Evolutionary conservation across 2,113 vertebrate genomes (phyloP).

Genomic region (Engystomops pustulosus): DNA sequence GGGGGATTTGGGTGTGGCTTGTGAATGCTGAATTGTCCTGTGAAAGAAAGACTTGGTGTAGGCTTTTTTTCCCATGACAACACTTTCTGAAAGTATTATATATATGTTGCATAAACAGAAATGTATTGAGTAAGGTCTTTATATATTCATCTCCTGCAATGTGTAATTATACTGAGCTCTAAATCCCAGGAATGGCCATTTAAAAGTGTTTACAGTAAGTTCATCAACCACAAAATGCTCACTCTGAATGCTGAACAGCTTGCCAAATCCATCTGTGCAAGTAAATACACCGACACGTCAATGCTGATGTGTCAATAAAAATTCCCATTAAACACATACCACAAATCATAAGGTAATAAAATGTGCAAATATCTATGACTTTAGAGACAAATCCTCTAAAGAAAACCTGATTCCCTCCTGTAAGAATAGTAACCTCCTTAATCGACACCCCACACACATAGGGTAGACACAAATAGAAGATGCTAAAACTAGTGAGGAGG

Average conservation of each 20-base stretch:
- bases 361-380: slow-evolving; percentile 10
- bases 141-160: neutral
- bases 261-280: neutral
- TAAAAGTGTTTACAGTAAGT: neutral
- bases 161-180: neutral
- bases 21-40: too few species aligned
- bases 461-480: neutral
- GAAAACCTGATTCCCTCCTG: neutral
- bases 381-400: neutral
- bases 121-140: neutral
- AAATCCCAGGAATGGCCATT: neutral
- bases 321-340: neutral
- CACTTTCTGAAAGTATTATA: too few species aligned
- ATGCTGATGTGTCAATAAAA: neutral
- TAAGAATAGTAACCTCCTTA: neutral
- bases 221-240: slow-evolving; percentile 4
- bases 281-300: neutral
- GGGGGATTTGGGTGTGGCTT: too few species aligned
- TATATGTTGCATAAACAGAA: neutral
- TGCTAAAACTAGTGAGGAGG: neutral
- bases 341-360: neutral
- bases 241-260: neutral
- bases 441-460: neutral
- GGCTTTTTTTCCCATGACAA: too few species aligned
- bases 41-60: too few species aligned